These are phyloP conservation scores for Clepsis dumicolana DNA, from an alignment of 2,888 invertebrate species.

Conservation along the genomic window DNA sequence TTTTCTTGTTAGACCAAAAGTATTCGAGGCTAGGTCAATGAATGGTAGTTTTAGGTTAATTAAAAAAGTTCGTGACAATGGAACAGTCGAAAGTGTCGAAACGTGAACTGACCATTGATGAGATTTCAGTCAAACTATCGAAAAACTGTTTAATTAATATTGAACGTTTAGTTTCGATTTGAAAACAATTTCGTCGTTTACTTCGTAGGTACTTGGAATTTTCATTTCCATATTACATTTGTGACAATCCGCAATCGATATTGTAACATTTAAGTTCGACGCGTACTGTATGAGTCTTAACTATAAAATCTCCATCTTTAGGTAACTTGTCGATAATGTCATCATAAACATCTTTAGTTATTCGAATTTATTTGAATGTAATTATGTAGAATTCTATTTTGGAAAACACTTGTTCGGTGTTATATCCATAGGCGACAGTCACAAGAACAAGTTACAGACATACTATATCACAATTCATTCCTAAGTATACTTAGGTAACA, in stretches of 20 bases:
- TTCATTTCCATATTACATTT: background rate
- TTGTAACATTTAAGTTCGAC: too few species aligned
- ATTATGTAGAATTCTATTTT: too few species aligned
- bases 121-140: slow-evolving; percentile 1
- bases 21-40: background rate
- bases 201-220: background rate
- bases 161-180: background rate
- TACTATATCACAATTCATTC: background rate
- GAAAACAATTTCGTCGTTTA: background rate
- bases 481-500: background rate
- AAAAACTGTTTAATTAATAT: slow-evolving; percentile 2
- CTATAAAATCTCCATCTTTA: too few species aligned
- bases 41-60: slow-evolving; percentile 17
- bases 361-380: background rate
- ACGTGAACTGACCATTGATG: background rate
- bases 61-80: slow-evolving; percentile 17
- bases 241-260: too few species aligned
- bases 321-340: too few species aligned
- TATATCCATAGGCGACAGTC: background rate
- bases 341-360: too few species aligned
- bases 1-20: background rate
- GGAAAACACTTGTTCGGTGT: too few species aligned
- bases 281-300: too few species aligned
- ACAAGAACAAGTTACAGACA: background rate
- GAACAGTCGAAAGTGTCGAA: background rate